Base-by-base conservation (phyloP, 2,797 vertebrate genomes). In the Gambusia yucatana region DNA sequence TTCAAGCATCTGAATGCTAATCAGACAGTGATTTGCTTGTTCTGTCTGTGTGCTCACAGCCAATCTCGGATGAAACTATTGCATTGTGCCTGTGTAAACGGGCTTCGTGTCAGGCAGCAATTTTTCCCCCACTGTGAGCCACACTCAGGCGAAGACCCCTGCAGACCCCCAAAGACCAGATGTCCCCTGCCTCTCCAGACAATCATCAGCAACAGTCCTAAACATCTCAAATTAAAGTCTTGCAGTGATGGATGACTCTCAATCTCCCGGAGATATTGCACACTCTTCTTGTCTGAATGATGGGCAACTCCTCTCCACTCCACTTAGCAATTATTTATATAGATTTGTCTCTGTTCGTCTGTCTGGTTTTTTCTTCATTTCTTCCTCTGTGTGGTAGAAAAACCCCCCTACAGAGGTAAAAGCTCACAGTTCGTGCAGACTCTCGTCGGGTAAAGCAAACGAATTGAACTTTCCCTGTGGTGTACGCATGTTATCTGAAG, bases 211-310 rank as follows among this genome's bases (percentile, higher is more conserved):
- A 82, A 88, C 87, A 88, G 88, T 91, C 84, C 93, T 95, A 95
- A 95, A 94, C 92, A 95, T 89, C 93, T 93, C 90, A 91, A 95
- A 96, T 96, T 94, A 96, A 93, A 92, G 93, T 93, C 88, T 86
- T 75, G 86, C 91, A 22, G 92, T 96, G 95, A 96, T 95, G 94
- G 94, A 96, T 95, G 94, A 93, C 88, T 88, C 87, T 92, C 91
- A 89, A 78, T 93, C 93, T 93, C 65, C 82, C 74, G 88, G 86
- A 94, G 93, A 95, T 95, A 95, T 96, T 96, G 94, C 88, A 80
- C 84, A 91, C 82, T 80, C 92, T 90, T 86, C 78, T 69, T 74
- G 89, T 88, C 89, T 93, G 92, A 95, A 93, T 90, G 95, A 96
- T 94, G 91, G 92, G 84, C 91, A 82, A 85, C 91, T 93, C 91